Base-by-base conservation (phyloP, 2,113 vertebrate species). In the Rhinoptilus africanus region DNA sequence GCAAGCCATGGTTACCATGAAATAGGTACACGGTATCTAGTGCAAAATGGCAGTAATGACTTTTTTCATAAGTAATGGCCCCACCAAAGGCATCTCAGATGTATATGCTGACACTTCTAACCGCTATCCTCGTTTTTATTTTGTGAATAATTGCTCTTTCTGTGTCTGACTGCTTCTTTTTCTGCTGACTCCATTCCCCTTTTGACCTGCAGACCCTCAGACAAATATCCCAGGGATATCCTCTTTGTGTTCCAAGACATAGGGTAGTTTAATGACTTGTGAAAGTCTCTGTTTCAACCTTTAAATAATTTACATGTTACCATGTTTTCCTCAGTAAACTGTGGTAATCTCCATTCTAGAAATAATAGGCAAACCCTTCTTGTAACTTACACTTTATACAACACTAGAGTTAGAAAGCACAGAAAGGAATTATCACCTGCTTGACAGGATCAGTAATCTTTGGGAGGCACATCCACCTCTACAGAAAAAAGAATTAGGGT, bases 391-490 rank as follows among this genome's bases (percentile, higher is more conserved):
- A 60, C 47, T 82, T 88, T 45, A 73, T 85, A 37, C 43, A 82
- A 80, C 20, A 57, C 24, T 77, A 37, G 20, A 73, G 63, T 93
- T 88, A 56, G 72, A 87, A 96, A 97, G 63, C 16, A 89, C 90
- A 66, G 59, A 56, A 72, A 64, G 43, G 63, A 97, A 89, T 64
- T 86, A 74, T 83, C 88, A 96, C 64, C 56, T 93, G 68, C 66
- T 91, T 76, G 80, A 95, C 69, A 92, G 64, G 79, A 87, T 95
- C 72, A 12, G 56, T 79, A 85, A 95, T 91, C 72, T 97, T 96
- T 80, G 91, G 82, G 91, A 97, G 91, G 89, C 57, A 90, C 47
- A 93, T 71, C 24, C 39, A 89, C 45, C n/a, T 75, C 84, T 91
- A 83, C 37, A 92, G 45, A 92, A 80, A 92, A 96, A 96, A 85